These are phyloP conservation scores for Tetropium fuscum DNA, from an alignment of 2,888 invertebrate species.

Conservation along the genomic window DNA sequence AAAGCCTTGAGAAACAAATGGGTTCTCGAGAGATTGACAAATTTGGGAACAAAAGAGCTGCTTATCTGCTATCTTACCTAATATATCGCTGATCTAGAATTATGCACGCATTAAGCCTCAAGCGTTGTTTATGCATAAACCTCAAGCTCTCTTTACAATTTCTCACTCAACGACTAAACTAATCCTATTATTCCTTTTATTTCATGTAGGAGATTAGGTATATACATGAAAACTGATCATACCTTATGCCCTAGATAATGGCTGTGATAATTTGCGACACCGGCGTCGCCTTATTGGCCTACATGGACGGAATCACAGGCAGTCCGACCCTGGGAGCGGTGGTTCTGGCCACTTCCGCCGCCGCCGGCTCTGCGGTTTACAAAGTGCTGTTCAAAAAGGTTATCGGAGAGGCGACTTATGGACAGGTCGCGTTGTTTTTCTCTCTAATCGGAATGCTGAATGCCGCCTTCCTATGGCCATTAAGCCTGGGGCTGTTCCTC, in stretches of 20 bases:
- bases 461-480: slow-evolving; percentile 91
- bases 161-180: too few relatives aligned
- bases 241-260: slow-evolving; percentile 94
- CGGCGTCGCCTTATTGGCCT: slow-evolving; percentile 92
- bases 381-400: slow-evolving; percentile 93
- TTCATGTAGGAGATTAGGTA: too few relatives aligned
- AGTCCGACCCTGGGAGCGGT: slow-evolving; percentile 92
- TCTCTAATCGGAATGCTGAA: slow-evolving; percentile 91
- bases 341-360: slow-evolving; percentile 89
- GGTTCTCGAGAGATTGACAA: too few relatives aligned
- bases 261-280: slow-evolving; percentile 95
- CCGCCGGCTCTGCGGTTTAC: slow-evolving; percentile 94
- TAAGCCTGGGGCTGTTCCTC: slow-evolving; percentile 86
- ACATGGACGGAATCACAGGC: slow-evolving; percentile 95
- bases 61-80: too few relatives aligned
- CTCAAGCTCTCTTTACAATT: too few relatives aligned
- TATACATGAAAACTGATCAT: too few relatives aligned
- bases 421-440: slow-evolving; percentile 94
- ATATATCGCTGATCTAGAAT: too few relatives aligned
- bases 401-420: slow-evolving; percentile 92
- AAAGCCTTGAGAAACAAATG: too few relatives aligned
- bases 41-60: too few relatives aligned
- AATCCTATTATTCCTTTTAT: too few relatives aligned
- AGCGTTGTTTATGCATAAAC: too few relatives aligned
- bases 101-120: too few relatives aligned